A percentile compares a stretch with the other conserved stretches of the same genome.
phyloP scores from a whole-genome alignment of 2,797 vertebrate species.

The Trachops cirrhosus region DNA sequence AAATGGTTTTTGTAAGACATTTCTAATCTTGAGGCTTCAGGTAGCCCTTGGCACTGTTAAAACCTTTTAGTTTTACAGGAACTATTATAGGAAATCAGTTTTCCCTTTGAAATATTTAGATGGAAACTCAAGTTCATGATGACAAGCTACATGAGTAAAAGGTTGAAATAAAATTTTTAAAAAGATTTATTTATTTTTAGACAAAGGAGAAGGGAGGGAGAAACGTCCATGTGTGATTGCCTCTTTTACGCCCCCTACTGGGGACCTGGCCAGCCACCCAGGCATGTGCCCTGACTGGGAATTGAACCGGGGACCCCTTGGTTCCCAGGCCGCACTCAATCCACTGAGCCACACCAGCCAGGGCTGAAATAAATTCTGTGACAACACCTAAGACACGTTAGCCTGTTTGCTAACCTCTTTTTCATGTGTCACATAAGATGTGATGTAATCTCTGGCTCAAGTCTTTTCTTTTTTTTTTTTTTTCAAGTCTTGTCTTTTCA shows the following conservation, averaged over 20 bases:
- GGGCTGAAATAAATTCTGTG: neutral
- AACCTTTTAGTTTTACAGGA: neutral
- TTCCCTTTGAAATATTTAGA: neutral
- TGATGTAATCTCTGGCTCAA: neutral
- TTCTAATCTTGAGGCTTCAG: neutral
- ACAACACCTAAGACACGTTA: neutral
- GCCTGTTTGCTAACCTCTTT: neutral
- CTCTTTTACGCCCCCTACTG: too few species aligned
- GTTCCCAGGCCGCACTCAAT: too few species aligned
- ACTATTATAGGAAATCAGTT: neutral
- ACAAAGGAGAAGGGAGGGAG: too few species aligned
- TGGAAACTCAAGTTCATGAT: neutral
- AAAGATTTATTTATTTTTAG: too few species aligned
- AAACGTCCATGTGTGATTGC: too few species aligned
- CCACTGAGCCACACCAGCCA: neutral
- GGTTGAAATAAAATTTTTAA: neutral
- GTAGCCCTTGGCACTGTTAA: neutral
- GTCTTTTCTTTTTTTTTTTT: neutral
- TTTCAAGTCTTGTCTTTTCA: neutral
- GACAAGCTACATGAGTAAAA: neutral
- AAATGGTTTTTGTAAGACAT: neutral
- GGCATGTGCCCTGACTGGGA: too few species aligned
- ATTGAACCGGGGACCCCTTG: too few species aligned
- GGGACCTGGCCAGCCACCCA: too few species aligned
- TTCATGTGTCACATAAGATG: neutral